Conservation (phyloP, 2,888 invertebrate genomes). For the Napeogenes sylphis region DNA sequence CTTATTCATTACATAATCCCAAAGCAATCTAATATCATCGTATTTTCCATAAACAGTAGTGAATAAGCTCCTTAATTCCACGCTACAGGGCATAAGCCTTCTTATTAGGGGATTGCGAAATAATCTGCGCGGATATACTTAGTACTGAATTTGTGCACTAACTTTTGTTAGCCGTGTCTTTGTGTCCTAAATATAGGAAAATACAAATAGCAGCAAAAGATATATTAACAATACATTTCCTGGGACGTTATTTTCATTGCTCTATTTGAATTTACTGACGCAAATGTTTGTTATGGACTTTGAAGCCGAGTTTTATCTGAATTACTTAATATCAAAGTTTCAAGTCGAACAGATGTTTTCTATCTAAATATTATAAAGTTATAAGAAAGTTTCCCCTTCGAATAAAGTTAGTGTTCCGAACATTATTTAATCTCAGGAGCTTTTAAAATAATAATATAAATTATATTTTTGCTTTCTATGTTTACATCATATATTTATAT, state of each 20-base stretch:
- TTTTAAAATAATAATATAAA: no score
- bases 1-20: neutral
- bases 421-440: neutral
- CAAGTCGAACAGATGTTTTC: slow-evolving; percentile 5
- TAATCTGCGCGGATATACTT: slow-evolving; percentile 21
- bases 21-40: neutral
- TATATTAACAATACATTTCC: no score
- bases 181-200: neutral
- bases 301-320: neutral
- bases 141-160: slow-evolving; percentile 9
- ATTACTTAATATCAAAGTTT: slow-evolving; percentile 4
- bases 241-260: no score
- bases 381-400: slow-evolving; percentile 5
- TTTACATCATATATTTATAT: no score
- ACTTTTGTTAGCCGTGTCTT: slow-evolving; percentile 6
- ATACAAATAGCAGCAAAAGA: no score
- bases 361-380: slow-evolving; percentile 7
- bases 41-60: slow-evolving; percentile 14
- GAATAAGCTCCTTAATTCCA: slow-evolving; percentile 27
- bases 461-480: no score
- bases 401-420: neutral
- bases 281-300: neutral
- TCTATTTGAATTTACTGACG: no score
- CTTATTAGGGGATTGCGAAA: slow-evolving; percentile 27
- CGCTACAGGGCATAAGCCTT: slow-evolving; percentile 24